Evolutionary conservation across 2,888 invertebrate species (phyloP), one percentile per base, ranked within the genome.

Genomic region (Euclidia mi): DNA sequence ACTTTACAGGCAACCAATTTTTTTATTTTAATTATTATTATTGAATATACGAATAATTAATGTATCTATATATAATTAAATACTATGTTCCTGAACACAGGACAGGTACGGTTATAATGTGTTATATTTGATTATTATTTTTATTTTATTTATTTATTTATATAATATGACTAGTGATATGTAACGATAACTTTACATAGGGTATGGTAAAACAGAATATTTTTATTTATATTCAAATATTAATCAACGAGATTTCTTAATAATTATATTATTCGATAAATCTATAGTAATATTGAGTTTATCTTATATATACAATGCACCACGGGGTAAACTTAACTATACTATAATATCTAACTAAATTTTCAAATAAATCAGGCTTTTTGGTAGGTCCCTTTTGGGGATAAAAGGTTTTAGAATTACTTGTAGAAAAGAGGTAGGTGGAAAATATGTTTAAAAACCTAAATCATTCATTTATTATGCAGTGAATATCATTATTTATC

Each of bases 151-250:
- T 55, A 79, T 79, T 56, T 55, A 45, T 45, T 55, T 48, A 72
- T 76, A 82, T 81, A 86, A 86, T 89, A 90, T 94, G 94, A 94
- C 94, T 94, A 94, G 94, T 93, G 92, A 94, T 94, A 94, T 94
- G 94, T 92, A 87, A 91, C 84, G 90, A 91, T 90, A 92, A 91
- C 89, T 90, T 86, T 90, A 89, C 85, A 88, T 85, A 87, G 79
- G 81, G 79, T 84, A 82, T 91, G 90, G 90, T 92, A 90, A 90
- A 86, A 85, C 73, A 77, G 73, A 77, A 70, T 67, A 61, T 57
- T 65, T 63, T 57, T 29, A 37, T 45, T 69, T 62, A 55, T 57
- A 60, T 57, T 76, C 57, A 75, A 67, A 47, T 62, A 63, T 68
- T 64, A 64, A 58, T 65, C 48, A 57, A 71, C 57, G 71, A 67